Evolutionary conservation across 1,140 invertebrate genomes (phyloP), one percentile per base, ranked within the genome.

Genomic region (Phymorhynchus buccinoides): DNA sequence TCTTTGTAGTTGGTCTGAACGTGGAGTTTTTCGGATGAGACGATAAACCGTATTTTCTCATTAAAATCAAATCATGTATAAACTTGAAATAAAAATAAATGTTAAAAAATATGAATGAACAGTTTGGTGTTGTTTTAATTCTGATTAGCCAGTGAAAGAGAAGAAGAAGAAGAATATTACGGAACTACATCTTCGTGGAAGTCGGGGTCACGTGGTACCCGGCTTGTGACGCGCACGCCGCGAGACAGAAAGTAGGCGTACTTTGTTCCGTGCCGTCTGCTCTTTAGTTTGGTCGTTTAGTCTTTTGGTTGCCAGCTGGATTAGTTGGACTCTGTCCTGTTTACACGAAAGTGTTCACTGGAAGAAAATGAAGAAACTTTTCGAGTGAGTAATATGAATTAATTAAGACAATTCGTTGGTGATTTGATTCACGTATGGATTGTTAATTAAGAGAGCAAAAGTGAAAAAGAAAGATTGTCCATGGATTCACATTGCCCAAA

Each of bases 361-460:
- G 62, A 16, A 66, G 62, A 66, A 66, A 16, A 66, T 66, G 62
- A n/a, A 66, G 4, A 66, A 66, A n/a, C 62, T 66, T 9, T 66
- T 66, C 27, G 62, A 66, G 62, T 66, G 27, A 66, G 62, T 66
- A n/a, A n/a, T n/a, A n/a, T n/a, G n/a, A n/a, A n/a, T n/a, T n/a
- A n/a, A n/a, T n/a, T n/a, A n/a, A n/a, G n/a, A n/a, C n/a, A n/a
- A n/a, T n/a, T n/a, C n/a, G n/a, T n/a, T n/a, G n/a, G n/a, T n/a
- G n/a, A n/a, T n/a, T n/a, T n/a, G n/a, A n/a, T n/a, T n/a, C n/a
- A n/a, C n/a, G n/a, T n/a, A n/a, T n/a, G n/a, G n/a, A n/a, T n/a
- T n/a, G n/a, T n/a, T n/a, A n/a, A n/a, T n/a, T n/a, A n/a, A n/a
- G n/a, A n/a, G n/a, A n/a, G n/a, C n/a, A n/a, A n/a, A n/a, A n/a